phyloP scores from a whole-genome alignment of 2,113 vertebrate species.

The zebrafish (Danio rerio) region DNA sequence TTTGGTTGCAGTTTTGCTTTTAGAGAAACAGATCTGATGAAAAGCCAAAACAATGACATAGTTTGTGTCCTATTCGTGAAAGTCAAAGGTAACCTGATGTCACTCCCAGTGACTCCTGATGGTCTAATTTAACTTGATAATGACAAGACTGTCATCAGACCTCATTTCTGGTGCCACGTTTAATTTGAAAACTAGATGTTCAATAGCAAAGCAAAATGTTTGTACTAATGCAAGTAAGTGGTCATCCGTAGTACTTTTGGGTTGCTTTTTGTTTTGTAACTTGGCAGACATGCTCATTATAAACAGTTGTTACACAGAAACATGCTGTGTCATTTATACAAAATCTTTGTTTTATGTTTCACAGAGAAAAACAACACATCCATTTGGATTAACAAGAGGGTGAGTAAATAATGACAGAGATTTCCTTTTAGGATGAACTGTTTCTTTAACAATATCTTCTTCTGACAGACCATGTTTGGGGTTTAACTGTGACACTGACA shows the following conservation, averaged over 20 bases:
- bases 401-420: background rate
- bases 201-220: background rate
- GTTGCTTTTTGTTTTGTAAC: background rate
- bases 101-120: background rate
- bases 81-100: background rate
- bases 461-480: background rate
- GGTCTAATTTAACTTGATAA: background rate
- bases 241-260: background rate
- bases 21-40: slow-evolving; percentile 8
- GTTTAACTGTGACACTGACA: background rate
- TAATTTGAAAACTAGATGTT: background rate
- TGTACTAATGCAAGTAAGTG: background rate
- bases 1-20: background rate
- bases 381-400: background rate
- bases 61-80: background rate
- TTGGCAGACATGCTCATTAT: background rate
- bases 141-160: background rate
- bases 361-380: background rate
- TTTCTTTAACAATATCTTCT: background rate
- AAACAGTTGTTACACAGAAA: background rate
- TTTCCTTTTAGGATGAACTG: background rate
- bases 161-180: background rate
- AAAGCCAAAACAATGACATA: background rate
- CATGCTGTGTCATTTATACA: too few species aligned
- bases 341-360: too few species aligned